Conservation (phyloP, 2,888 invertebrate species). For the Abrostola tripartita region DNA sequence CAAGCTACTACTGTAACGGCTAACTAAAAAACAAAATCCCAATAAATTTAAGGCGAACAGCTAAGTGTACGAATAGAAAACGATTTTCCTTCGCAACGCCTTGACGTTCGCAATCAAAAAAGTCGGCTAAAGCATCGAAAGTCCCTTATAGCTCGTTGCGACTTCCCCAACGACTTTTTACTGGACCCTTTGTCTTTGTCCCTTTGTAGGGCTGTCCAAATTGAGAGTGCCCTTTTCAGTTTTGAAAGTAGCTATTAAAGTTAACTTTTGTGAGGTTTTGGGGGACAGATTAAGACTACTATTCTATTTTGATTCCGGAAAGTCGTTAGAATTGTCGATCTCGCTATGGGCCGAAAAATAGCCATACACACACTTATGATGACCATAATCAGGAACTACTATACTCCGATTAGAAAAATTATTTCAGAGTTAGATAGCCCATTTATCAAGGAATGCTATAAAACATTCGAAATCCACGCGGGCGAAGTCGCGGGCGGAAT, state of each 20-base stretch:
- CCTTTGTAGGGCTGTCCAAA: constrained; percentile 57
- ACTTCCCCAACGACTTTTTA: constrained; percentile 71
- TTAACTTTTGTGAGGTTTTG: constrained; percentile 4
- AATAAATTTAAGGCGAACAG: constrained; percentile 24
- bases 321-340: no score
- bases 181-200: constrained; percentile 73
- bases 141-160: constrained; percentile 73
- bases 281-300: no score
- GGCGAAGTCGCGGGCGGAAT: no score
- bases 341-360: no score
- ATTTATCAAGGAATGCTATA: no score
- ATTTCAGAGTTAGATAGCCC: no score
- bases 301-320: no score
- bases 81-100: constrained; percentile 52
- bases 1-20: no score
- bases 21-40: constrained; percentile 1
- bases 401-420: no score
- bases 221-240: constrained; percentile 25
- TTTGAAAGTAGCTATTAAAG: constrained; percentile 10
- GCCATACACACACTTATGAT: no score
- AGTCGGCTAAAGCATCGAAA: constrained; percentile 71
- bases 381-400: no score
- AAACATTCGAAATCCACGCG: no score
- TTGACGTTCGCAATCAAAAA: constrained; percentile 76
- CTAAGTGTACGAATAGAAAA: constrained; percentile 40